Evolutionary conservation across 2,113 vertebrate species (phyloP).

Genomic region (Conger conger): DNA sequence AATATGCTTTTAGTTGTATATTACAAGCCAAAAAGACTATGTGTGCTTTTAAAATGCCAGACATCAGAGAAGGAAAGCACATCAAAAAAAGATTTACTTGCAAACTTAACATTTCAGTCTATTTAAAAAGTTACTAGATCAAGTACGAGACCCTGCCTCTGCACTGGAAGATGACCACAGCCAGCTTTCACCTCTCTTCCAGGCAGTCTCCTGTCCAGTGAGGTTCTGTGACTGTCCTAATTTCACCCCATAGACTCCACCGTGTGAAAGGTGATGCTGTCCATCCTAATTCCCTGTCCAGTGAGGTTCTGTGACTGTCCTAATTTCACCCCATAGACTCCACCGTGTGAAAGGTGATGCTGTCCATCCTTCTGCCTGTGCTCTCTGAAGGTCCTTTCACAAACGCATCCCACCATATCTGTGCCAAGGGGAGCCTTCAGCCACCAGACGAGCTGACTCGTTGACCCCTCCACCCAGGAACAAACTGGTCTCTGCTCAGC

Average conservation of each 20-base stretch:
- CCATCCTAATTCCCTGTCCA: too few species aligned
- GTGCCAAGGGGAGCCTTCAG: neutral
- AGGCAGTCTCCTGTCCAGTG: neutral
- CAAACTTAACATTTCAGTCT: neutral
- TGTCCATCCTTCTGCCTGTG: neutral
- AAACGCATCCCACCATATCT: neutral
- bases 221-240: neutral
- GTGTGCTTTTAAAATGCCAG: neutral
- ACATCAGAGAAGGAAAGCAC: neutral
- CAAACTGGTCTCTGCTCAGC: neutral
- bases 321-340: neutral
- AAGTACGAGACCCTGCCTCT: neutral
- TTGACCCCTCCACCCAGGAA: conserved; percentile 2
- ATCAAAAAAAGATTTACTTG: neutral
- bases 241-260: neutral
- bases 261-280: neutral
- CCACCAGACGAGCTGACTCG: neutral
- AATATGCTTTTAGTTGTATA: neutral
- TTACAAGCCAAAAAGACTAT: neutral
- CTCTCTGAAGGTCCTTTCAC: neutral
- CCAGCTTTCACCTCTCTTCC: neutral
- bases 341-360: neutral
- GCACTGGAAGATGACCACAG: neutral
- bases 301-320: neutral
- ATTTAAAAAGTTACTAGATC: neutral